Base-by-base conservation (phyloP, 2,113 vertebrate genomes). In the Panurus biarmicus region DNA sequence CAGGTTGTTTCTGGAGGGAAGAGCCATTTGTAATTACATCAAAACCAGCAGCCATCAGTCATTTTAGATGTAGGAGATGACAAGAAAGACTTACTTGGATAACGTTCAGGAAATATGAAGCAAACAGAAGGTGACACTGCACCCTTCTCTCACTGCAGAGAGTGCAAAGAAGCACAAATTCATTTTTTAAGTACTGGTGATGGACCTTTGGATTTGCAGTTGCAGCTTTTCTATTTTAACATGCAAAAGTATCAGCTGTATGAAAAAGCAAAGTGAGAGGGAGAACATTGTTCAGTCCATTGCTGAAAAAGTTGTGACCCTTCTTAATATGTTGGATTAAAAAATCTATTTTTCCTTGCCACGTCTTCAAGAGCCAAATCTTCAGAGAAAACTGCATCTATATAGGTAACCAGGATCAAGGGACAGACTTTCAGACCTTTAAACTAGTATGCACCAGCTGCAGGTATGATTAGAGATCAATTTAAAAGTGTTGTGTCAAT, bases 1-100 rank as follows among this genome's bases (percentile, higher is more conserved):
- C 60, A 74, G 64, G 65, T 85, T 95, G 72, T 97, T 94, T 96
- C 93, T 95, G 79, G 89, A 91, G 91, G 92, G 82, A 54, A 91
- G 31, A 91, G 50, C 62, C 45, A 60, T 89, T 94, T 90, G 80
- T 92, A 96, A 89, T 94, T 85, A 70, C 50, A 62, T 90, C 65
- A 82, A 72, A 93, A 78, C 2, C 17, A 61, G 48, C 47, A 89
- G 47, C 73, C 56, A 66, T 96, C 83, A 56, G 36, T 95, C 91
- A 81, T 40, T 86, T 81, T 25, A 45, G 45, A 56, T 85, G 65
- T 11, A 71, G 24, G 50, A 74, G 53, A 67, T 11, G 10, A 45
- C 36, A 74, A 33, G 77, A 76, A 90, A 54, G 23, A 45, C 10
- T 61, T 78, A 31, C 10, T 84, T 92, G 88, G 61, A 5, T 88